Evolutionary conservation across 2,797 vertebrate species (phyloP), one percentile per base, ranked within the genome.

Genomic region (Cossypha polioptera): DNA sequence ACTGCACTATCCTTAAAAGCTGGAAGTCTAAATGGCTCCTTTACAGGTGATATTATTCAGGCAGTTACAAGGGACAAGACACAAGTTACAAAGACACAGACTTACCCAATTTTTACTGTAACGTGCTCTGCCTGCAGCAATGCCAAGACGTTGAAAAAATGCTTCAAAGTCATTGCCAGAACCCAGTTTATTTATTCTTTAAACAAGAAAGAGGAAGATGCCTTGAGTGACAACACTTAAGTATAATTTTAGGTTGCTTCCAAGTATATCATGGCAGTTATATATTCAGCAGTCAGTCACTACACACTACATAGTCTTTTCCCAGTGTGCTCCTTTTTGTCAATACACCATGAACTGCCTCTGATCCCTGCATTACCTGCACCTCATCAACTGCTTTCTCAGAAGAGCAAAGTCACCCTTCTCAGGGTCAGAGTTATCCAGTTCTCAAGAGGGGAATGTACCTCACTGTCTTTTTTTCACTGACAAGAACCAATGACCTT

Each of bases 121-220:
- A 94, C 99, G 98, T 53, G 98, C 99, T 98, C 99, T 98, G 54
- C 98, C 99, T 53, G 99, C 98, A 85, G 99, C 97, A 8, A 99
- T 99, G 86, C 99, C 99, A 90, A 99, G 98, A 87, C 99, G 98
- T 96, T 99, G 99, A 85, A 99, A 99, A 97, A 99, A 99, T 26
- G 99, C 99, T 96, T 99, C 99, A 93, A 99, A 99, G 96, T 99
- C 99, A 96, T 99, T 99, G 90, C 99, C 99, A 91, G 99, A 99
- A 38, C 99, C 99, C 19, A 99, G 96, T 88, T 99, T 99, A 96
- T 97, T 99, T 98, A 99, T 99, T 97, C 99, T 98, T 92, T 93
- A 57, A 94, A 93, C 18, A 66, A 90, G 53, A 96, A 93, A 91
- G 84, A 58, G 72, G 13, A 83, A 95, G 78, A 88, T 62, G 38